These are phyloP conservation scores for Chlorops oryzae DNA, from an alignment of 1,140 invertebrate genomes.

Conservation along the genomic window DNA sequence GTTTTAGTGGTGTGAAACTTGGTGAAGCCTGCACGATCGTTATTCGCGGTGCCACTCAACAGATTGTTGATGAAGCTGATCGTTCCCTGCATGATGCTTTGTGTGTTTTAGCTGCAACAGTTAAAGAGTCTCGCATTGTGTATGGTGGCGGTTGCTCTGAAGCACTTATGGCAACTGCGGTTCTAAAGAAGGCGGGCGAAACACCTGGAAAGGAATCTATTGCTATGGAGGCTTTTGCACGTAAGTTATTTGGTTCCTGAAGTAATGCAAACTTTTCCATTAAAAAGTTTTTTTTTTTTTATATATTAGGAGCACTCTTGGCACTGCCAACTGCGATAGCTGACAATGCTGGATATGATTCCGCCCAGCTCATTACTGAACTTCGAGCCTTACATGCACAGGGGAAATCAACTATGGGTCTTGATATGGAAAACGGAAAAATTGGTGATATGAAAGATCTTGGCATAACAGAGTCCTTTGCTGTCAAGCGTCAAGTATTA, in stretches of 20 bases:
- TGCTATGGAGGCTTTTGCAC: slow-evolving; percentile 93
- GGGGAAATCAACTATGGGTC: slow-evolving; percentile 67
- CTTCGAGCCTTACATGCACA: slow-evolving; percentile 83
- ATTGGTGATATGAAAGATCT: slow-evolving; percentile 81
- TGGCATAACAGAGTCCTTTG: slow-evolving; percentile 94
- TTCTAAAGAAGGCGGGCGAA: slow-evolving; percentile 72
- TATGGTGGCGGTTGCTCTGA: slow-evolving; percentile 92
- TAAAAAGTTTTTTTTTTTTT: background rate
- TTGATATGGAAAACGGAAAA: slow-evolving; percentile 87
- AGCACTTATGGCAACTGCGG: slow-evolving; percentile 93
- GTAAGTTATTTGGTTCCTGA: slow-evolving; percentile 21
- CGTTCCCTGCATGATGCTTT: slow-evolving; percentile 96
- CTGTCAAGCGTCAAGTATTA: slow-evolving; percentile 93
- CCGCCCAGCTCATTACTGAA: slow-evolving; percentile 86
- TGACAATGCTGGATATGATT: slow-evolving; percentile 98
- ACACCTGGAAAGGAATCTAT: slow-evolving; percentile 96
- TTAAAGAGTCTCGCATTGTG: slow-evolving; percentile 85
- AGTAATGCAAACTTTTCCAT: background rate
- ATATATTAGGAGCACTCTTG: slow-evolving; percentile 61
- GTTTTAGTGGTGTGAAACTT: slow-evolving; percentile 90
- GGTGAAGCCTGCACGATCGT: slow-evolving; percentile 97
- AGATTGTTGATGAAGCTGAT: slow-evolving; percentile 98
- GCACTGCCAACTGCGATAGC: slow-evolving; percentile 92
- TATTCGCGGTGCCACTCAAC: slow-evolving; percentile 96
- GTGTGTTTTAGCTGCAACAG: slow-evolving; percentile 93